phyloP scores from a whole-genome alignment of 1,140 invertebrate species.

The Drosophila tristis region DNA sequence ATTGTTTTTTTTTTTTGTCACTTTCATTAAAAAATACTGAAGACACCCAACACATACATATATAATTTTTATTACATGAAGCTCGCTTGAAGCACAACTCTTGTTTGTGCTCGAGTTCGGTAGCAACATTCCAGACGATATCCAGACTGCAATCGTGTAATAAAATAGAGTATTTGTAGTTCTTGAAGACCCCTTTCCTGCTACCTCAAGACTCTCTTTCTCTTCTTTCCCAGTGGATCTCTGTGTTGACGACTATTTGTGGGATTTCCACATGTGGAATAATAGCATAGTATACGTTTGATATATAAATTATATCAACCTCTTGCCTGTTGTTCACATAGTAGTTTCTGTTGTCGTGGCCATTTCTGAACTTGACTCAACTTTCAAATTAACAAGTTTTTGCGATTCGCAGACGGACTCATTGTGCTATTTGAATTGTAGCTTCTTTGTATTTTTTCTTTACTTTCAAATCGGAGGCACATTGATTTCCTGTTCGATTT shows the following conservation, averaged over 20 bases:
- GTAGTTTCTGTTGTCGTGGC: constrained; percentile 28
- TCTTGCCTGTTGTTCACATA: constrained; percentile 26
- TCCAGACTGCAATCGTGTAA: too few relatives aligned
- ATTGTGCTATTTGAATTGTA: constrained; percentile 38
- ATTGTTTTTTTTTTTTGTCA: too few relatives aligned
- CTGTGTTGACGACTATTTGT: constrained; percentile 58
- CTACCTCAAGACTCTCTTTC: neutral
- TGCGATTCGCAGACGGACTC: constrained; percentile 22
- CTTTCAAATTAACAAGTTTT: constrained; percentile 66
- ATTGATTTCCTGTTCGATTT: constrained; percentile 69
- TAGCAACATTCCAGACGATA: too few relatives aligned
- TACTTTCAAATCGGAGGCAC: constrained; percentile 58
- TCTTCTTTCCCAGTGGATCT: constrained; percentile 8
- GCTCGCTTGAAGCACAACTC: too few relatives aligned
- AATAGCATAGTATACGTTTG: constrained; percentile 52
- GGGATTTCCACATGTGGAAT: constrained; percentile 37
- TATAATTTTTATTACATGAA: too few relatives aligned
- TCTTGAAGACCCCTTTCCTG: neutral
- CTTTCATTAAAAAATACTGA: too few relatives aligned
- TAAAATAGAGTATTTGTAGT: constrained; percentile 12
- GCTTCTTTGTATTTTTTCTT: constrained; percentile 35
- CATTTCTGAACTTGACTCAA: constrained; percentile 58
- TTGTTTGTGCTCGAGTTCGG: too few relatives aligned
- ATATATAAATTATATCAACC: constrained; percentile 38
- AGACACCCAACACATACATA: too few relatives aligned